These are phyloP conservation scores for Rhadinocentrus ornatus DNA, from an alignment of 2,797 vertebrate genomes.

Conservation along the genomic window DNA sequence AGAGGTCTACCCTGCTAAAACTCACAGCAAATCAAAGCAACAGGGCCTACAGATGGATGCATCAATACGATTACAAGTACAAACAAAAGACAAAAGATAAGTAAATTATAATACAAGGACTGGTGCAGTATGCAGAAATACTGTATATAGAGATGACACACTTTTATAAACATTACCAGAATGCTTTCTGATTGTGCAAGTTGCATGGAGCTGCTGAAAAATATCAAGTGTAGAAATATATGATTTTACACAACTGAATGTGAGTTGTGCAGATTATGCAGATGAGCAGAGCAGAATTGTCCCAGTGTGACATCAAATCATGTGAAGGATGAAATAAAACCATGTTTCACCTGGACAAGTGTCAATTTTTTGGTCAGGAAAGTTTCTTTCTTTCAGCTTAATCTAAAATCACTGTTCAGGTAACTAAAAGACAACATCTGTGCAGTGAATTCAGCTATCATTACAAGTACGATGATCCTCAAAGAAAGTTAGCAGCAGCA, in stretches of 20 bases:
- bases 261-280: not conserved
- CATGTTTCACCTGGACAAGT: not conserved
- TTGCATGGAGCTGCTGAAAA: no score
- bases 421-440: no score
- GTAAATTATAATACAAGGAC: no score
- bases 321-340: not conserved
- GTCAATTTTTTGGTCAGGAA: not conserved
- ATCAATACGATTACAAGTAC: not conserved
- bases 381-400: no score
- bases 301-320: not conserved
- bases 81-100: constrained; percentile 14
- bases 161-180: not conserved
- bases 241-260: not conserved
- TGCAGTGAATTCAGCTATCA: no score
- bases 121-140: not conserved
- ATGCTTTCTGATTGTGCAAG: no score
- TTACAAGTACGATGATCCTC: no score
- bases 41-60: constrained; percentile 4
- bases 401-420: no score
- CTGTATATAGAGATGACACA: no score
- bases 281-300: not conserved
- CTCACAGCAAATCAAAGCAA: constrained; percentile 26
- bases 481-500: no score
- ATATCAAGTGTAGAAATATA: not conserved
- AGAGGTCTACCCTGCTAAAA: constrained; percentile 20